Base-by-base conservation (phyloP, 2,113 vertebrate species). In the Hepsetus odoe region DNA sequence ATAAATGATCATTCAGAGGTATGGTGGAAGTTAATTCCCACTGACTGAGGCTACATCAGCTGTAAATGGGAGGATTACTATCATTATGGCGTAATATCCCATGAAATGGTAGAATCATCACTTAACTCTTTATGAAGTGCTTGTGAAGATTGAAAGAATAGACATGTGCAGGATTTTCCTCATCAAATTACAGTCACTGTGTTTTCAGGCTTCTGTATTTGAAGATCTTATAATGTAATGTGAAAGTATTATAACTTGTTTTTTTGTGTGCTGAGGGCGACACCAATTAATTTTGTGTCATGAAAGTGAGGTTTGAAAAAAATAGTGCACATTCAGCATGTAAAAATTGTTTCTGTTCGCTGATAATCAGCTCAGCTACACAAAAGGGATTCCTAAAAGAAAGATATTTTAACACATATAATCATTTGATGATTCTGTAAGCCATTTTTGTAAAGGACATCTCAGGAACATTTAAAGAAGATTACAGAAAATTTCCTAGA, bases 11-110 rank as follows among this genome's bases (percentile, higher is more conserved):
- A 89, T 92, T 89, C 92, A 90, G 91, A 73, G 77, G 90, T 93
- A 90, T 91, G 88, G 91, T 82, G 88, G 90, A 94, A 94, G 93
- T 91, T 94, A 91, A 95, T 95, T 94, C 92, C 92, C 91, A 77
- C 35, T 90, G 93, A 90, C 91, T 93, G 91, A 85, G 89, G 89
- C 92, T 93, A 94, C 91, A 94, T 95, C 93, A 91, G 91, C 94
- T 94, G 92, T 93, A 95, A 95, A 95, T 95, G 93, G 95, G 91
- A 95, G 95, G 93, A 95, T 95, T 95, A 94, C 94, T 93, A 92
- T 96, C 96, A 97, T 98, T 96, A 95, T 97, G 93, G 93, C 96
- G 96, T 97, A 98, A 99, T 98, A 97, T 94, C 94, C 96, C 97
- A 98, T 98, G 96, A 98, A 98, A 98, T 97, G 93, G 95, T 94